Evolutionary conservation across 2,888 invertebrate species (phyloP), one percentile per base, ranked within the genome.

Genomic region (Cataglyphis cursor): DNA sequence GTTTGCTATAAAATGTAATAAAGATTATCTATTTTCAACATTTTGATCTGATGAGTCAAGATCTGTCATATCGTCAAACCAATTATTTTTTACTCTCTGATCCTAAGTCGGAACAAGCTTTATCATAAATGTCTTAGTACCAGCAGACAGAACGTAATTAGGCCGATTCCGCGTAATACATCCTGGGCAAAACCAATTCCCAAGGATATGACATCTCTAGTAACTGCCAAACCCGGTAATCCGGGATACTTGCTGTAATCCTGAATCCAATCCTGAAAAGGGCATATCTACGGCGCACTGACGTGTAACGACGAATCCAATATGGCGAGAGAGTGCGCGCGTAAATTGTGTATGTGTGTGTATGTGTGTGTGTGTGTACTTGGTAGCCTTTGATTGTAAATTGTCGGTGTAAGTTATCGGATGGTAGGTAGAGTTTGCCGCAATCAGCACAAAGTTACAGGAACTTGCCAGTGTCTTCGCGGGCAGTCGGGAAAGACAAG

Each of bases 391-490:
- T 35, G 65, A 83, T 68, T 82, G 28, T 28, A 28, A 28, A 28
- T 28, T 28, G 28, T 28, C 28, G 44, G 64, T 61, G 15, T 87
- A 88, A 92, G 91, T 91, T 91, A 91, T 85, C 85, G 62, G 82
- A 87, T 86, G 84, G 89, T 87, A 78, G 83, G 89, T 87, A 80
- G 83, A 91, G 92, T 92, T 93, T 90, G 89, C 92, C 91, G 88
- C 90, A 91, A 93, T 93, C 93, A 91, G 91, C 89, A 83, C 85
- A 82, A 91, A 93, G 92, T 93, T 92, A 91, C 89, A 86, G 68
- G 89, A 90, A 86, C 81, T 61, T 83, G 64, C 24, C 59, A 12
- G 62, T 72, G 83, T 81, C 81, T 64, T 78, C 64, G 31, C 51
- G 75, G 54, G 12, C 48, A 68, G 15, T 28, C 65, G 65, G n/a